Conservation (phyloP, 2,888 invertebrate genomes). For the Eupithecia dodoneata region DNA sequence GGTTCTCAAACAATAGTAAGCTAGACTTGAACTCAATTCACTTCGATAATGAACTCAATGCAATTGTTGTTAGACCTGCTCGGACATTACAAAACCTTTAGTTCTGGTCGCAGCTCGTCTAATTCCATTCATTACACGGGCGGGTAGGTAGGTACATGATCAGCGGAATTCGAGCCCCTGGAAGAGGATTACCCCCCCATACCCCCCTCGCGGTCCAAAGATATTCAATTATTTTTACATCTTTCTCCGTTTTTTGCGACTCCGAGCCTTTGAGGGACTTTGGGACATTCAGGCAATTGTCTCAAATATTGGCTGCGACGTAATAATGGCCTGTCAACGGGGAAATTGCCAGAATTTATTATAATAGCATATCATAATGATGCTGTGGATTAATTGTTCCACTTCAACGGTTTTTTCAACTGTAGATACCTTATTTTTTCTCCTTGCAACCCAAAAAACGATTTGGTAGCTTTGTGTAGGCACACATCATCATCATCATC, state of each 20-base stretch:
- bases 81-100: neutral
- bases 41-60: neutral
- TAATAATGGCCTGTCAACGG: neutral
- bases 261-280: neutral
- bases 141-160: neutral
- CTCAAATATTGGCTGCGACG: neutral
- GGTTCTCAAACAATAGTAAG: neutral
- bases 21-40: neutral
- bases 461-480: too few species aligned
- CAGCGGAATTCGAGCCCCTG: neutral
- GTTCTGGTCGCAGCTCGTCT: neutral
- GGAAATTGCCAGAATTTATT: neutral
- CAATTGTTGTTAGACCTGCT: neutral
- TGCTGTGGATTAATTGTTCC: neutral
- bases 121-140: neutral
- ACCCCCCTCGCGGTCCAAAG: neutral
- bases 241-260: neutral
- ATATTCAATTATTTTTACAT: slow-evolving; percentile 11
- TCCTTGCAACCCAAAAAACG: neutral
- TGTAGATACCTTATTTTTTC: neutral
- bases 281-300: neutral
- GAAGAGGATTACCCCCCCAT: neutral
- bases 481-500: too few species aligned
- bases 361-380: too few species aligned
- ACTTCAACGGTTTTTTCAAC: neutral